phyloP scores from a whole-genome alignment of 2,888 invertebrate genomes.

The Neoscelio sp. region DNA sequence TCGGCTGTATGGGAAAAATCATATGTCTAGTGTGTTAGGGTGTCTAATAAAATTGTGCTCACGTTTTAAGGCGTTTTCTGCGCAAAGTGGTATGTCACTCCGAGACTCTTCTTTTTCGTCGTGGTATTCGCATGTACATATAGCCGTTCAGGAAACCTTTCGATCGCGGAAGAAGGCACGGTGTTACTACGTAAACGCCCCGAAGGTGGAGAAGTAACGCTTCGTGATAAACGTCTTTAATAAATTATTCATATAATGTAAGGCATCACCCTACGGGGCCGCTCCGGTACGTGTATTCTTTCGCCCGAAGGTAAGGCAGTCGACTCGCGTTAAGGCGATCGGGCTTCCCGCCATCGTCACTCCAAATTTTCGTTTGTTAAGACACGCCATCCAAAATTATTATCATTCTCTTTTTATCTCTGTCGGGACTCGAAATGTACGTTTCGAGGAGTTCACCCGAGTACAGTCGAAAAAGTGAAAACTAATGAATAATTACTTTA shows the following conservation, averaged over 20 bases:
- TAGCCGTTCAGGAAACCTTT: slow-evolving; percentile 60
- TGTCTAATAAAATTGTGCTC: slow-evolving; percentile 64
- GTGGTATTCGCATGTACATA: slow-evolving; percentile 34
- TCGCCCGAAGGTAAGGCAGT: slow-evolving; percentile 31
- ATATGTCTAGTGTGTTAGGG: slow-evolving; percentile 31
- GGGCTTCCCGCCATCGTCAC: slow-evolving; percentile 55
- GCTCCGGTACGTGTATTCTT: slow-evolving; percentile 62
- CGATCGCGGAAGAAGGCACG: slow-evolving; percentile 67
- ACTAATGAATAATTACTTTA: too few species aligned
- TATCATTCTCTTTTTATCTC: slow-evolving; percentile 19
- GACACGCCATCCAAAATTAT: slow-evolving; percentile 53
- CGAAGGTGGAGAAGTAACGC: slow-evolving; percentile 67
- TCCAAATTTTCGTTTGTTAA: slow-evolving; percentile 59
- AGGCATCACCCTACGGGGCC: slow-evolving; percentile 60
- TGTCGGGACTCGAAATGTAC: neutral
- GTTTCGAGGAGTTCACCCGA: slow-evolving; percentile 24
- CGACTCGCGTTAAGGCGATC: slow-evolving; percentile 52
- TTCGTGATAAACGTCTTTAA: slow-evolving; percentile 73
- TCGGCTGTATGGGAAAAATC: slow-evolving; percentile 45
- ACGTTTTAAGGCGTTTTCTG: slow-evolving; percentile 64
- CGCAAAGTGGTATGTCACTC: slow-evolving; percentile 61
- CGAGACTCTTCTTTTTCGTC: slow-evolving; percentile 30
- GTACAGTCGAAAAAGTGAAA: slow-evolving; percentile 15
- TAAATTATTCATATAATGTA: slow-evolving; percentile 74
- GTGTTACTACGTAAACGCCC: slow-evolving; percentile 63